phyloP scores from a whole-genome alignment of 2,113 vertebrate genomes.

The Eurypyga helias region DNA sequence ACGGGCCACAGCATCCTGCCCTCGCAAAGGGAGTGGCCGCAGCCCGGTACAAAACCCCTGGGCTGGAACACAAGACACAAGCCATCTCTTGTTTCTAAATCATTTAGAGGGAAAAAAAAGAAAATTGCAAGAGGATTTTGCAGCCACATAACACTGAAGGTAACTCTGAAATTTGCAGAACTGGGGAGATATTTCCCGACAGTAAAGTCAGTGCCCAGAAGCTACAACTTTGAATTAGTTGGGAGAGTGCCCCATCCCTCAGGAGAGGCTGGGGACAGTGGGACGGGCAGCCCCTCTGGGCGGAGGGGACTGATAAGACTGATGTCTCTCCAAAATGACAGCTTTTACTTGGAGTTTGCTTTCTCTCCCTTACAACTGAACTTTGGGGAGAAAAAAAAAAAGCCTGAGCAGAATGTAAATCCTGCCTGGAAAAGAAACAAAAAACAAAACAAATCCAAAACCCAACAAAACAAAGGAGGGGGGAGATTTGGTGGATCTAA shows the following conservation, averaged over 20 bases:
- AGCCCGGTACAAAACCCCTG: neutral
- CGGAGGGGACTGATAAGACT: neutral
- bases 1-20: neutral
- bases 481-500: neutral
- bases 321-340: neutral
- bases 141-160: neutral
- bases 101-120: accelerated
- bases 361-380: neutral
- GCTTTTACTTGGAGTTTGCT: neutral
- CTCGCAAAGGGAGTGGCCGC: neutral
- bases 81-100: neutral
- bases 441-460: neutral
- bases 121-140: neutral
- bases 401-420: neutral
- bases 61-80: neutral
- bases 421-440: neutral
- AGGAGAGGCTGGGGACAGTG: neutral
- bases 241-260: neutral
- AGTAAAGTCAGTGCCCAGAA: neutral
- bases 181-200: neutral
- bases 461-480: neutral
- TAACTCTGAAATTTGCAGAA: neutral
- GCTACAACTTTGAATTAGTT: neutral
- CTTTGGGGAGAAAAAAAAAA: neutral
- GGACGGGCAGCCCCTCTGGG: neutral